Percentiles rank a stretch among this genome's conserved stretches.
Conservation (phyloP, 2,888 invertebrate genomes). For the Anarsia innoxiella region DNA sequence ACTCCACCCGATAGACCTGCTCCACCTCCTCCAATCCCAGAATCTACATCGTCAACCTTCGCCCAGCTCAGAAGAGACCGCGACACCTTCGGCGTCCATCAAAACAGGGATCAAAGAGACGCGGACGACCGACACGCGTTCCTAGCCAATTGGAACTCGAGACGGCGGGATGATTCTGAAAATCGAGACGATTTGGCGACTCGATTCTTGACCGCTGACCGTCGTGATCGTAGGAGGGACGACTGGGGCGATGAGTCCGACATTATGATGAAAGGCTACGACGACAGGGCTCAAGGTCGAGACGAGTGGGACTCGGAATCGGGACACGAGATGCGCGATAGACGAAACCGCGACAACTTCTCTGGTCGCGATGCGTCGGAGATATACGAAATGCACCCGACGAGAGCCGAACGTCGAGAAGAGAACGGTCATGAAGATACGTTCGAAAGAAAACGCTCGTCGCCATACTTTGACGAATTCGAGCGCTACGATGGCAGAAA, state of each 20-base stretch:
- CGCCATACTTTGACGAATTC: conserved; percentile 59
- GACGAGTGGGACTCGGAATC: conserved; percentile 71
- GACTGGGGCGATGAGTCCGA: conserved; percentile 68
- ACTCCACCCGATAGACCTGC: conserved; percentile 72
- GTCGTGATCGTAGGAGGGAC: conserved; percentile 48
- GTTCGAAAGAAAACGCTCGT: conserved; percentile 54
- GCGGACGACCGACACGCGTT: conserved; percentile 72
- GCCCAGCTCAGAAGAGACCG: conserved; percentile 81
- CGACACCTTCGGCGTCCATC: conserved; percentile 83
- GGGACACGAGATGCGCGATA: conserved; percentile 44
- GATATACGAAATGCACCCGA: conserved; percentile 63
- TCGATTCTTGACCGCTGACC: conserved; percentile 57
- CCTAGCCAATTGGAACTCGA: conserved; percentile 67
- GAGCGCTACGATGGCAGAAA: conserved; percentile 66
- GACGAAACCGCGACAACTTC: conserved; percentile 52
- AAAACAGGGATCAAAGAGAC: conserved; percentile 77
- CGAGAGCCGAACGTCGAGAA: conserved; percentile 47
- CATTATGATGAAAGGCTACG: conserved; percentile 41
- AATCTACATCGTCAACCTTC: conserved; percentile 62
- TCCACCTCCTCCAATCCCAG: conserved; percentile 80
- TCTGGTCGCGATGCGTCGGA: conserved; percentile 64
- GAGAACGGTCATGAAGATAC: conserved; percentile 51
- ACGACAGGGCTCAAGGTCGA: conserved; percentile 44
- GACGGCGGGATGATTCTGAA: conserved; percentile 57
- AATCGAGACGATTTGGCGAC: conserved; percentile 59